phyloP scores from a whole-genome alignment of 1,140 invertebrate genomes.

The Pachypsylla venusta region DNA sequence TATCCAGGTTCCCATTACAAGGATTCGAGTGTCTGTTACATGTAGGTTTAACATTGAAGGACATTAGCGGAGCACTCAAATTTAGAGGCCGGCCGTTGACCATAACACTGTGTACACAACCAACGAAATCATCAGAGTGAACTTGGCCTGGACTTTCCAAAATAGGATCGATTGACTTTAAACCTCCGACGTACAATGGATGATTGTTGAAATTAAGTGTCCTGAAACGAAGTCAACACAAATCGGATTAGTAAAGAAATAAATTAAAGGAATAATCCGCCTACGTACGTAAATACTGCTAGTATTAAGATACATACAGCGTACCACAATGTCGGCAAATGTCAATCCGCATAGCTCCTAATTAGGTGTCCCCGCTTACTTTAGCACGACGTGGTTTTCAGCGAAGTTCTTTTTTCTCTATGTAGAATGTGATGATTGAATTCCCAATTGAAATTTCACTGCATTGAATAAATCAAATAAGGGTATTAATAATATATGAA shows the following conservation, averaged over 20 bases:
- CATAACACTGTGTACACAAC: constrained; percentile 77
- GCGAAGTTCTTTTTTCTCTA: too few species aligned
- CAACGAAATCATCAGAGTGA: constrained; percentile 78
- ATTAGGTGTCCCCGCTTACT: too few species aligned
- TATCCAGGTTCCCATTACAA: constrained; percentile 23
- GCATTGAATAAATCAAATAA: too few species aligned
- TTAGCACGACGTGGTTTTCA: too few species aligned
- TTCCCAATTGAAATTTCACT: too few species aligned
- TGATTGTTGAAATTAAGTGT: constrained; percentile 87
- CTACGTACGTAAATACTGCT: not conserved
- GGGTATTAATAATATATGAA: too few species aligned
- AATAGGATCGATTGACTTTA: constrained; percentile 65
- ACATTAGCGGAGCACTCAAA: constrained; percentile 53
- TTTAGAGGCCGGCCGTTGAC: constrained; percentile 72
- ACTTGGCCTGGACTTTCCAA: constrained; percentile 75
- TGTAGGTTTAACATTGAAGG: constrained; percentile 51
- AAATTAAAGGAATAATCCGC: too few species aligned
- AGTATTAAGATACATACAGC: not conserved
- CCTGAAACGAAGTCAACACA: constrained; percentile 37
- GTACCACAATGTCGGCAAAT: not conserved
- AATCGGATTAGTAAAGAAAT: constrained; percentile 13
- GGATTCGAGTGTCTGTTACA: constrained; percentile 40
- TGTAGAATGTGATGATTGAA: too few species aligned
- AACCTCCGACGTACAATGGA: constrained; percentile 67
- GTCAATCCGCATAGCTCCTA: too few species aligned